Evolutionary conservation across 1,140 invertebrate genomes (phyloP), one percentile per base, ranked within the genome.

Genomic region (Tetragonula clypearis): DNA sequence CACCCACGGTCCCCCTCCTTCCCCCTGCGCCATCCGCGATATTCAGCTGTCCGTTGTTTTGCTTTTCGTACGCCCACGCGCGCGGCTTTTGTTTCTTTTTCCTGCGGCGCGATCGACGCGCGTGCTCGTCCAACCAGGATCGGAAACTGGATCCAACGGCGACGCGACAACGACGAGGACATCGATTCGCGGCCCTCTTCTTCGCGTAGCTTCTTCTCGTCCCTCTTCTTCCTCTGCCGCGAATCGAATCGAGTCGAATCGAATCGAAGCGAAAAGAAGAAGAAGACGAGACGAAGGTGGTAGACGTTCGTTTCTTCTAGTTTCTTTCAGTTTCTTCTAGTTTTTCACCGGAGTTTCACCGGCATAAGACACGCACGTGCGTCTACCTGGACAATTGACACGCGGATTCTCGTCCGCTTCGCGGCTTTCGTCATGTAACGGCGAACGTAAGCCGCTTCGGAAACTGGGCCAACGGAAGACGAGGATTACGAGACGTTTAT

Each of bases 41-140:
- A 62, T 85, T 85, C 87, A 84, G 77, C 81, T 77, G 87, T 72
- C 66, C 77, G 65, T 80, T 86, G 85, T 86, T 88, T 86, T 84
- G 84, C 87, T 84, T 86, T 76, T 78, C 81, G 75, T 73, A 72
- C 74, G 72, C 68, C 75, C 82, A 74, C 66, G 60, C 81, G 55
- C 41, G 55, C 41, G 41, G 41, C 58, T 75, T 71, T 53, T 60
- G 58, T 55, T 76, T 60, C 62, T 58, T 78, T 84, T 78, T 71
- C 17, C 17, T 15, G 14, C 2, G 53, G 53, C 41, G 72, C 80
- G 80, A 74, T 82, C 80, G 72, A 82, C 60, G 69, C 58, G 71
- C 41, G n/a, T 60, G 35, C 80, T 53, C 41, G 71, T 79, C 76
- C 76, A 79, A 4, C 62, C 58, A 26, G 49, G 21, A 11, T 80